Percentiles rank a stretch among this genome's conserved stretches.
Conservation (phyloP, 1,140 invertebrate species). For the Scaptomyza graminum region DNA sequence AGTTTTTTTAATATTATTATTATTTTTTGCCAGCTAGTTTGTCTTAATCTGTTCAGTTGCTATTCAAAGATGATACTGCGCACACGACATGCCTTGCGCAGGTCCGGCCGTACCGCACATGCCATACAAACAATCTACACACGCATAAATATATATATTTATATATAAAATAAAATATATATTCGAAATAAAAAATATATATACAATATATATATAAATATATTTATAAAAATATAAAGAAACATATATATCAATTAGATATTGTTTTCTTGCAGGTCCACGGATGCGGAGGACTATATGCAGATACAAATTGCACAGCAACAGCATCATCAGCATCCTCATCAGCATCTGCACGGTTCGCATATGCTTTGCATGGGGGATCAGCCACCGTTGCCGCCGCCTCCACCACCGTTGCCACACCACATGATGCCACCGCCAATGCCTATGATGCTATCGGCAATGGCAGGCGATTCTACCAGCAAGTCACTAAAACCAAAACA, state of each 20-base stretch:
- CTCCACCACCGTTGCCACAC: slow-evolving; percentile 85
- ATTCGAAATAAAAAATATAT: too few species aligned
- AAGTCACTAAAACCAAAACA: slow-evolving; percentile 72
- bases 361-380: slow-evolving; percentile 61
- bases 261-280: slow-evolving; percentile 63
- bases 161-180: too few species aligned
- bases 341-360: slow-evolving; percentile 81
- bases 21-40: slow-evolving; percentile 2
- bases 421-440: slow-evolving; percentile 78
- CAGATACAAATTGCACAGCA: slow-evolving; percentile 78
- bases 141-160: not conserved
- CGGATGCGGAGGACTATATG: slow-evolving; percentile 83
- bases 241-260: not conserved
- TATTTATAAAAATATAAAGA: not conserved
- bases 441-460: slow-evolving; percentile 69
- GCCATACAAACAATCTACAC: not conserved
- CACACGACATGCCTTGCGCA: slow-evolving; percentile 78
- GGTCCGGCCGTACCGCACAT: slow-evolving; percentile 45
- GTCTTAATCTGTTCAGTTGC: slow-evolving; percentile 59
- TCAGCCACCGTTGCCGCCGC: slow-evolving; percentile 83
- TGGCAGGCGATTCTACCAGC: slow-evolving; percentile 51
- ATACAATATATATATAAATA: too few species aligned
- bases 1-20: slow-evolving; percentile 14
- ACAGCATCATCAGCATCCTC: slow-evolving; percentile 83
- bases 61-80: slow-evolving; percentile 78